A percentile compares a stretch with the other conserved stretches of the same genome.
Conservation (phyloP, 2,888 invertebrate genomes). For the Tanytarsus gracilentus region DNA sequence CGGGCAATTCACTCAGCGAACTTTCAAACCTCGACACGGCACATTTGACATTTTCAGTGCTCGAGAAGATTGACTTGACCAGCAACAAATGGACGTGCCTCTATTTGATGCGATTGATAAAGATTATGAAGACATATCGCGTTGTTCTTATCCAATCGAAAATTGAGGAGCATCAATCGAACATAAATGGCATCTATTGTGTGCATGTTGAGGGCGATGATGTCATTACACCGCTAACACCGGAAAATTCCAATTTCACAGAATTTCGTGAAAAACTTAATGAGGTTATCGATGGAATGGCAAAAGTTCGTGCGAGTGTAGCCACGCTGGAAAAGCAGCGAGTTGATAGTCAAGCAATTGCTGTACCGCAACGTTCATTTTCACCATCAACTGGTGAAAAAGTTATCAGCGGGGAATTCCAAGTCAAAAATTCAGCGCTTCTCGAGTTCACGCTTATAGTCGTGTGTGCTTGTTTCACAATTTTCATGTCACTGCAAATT, state of each 20-base stretch:
- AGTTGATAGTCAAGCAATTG: neutral
- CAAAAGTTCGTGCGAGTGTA: neutral
- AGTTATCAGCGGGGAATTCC: neutral
- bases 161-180: conserved; percentile 7
- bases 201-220: conserved; percentile 2
- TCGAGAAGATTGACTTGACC: conserved; percentile 8
- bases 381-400: neutral
- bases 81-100: conserved; percentile 15
- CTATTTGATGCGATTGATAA: conserved; percentile 1
- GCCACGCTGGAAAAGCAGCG: neutral
- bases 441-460: neutral
- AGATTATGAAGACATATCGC: neutral
- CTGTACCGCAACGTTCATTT: neutral
- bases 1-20: conserved; percentile 3
- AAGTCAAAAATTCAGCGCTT: conserved; percentile 12
- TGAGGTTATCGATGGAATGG: neutral
- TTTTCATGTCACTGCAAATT: conserved; percentile 13
- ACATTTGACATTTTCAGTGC: neutral
- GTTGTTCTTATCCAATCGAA: neutral
- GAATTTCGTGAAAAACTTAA: conserved; percentile 12
- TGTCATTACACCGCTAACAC: neutral
- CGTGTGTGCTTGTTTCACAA: conserved; percentile 9
- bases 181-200: conserved; percentile 16
- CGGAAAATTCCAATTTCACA: neutral
- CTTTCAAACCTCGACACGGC: conserved; percentile 1